A percentile compares a stretch with the other conserved stretches of the same genome.
phyloP scores from a whole-genome alignment of 2,797 vertebrate genomes.

The Ibycter americanus region DNA sequence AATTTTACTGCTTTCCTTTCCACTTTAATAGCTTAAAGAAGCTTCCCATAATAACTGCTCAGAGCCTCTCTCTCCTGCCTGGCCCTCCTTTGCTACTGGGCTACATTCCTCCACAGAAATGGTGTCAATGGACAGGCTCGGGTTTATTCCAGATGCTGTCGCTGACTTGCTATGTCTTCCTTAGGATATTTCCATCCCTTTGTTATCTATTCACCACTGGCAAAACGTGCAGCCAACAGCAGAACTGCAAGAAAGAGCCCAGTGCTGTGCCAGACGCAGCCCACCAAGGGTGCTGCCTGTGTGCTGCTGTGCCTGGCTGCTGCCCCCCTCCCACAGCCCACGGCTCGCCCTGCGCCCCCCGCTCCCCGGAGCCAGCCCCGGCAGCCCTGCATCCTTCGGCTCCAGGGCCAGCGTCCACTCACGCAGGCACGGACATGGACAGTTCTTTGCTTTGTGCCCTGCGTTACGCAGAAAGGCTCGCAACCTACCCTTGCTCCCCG shows the following conservation, averaged over 20 bases:
- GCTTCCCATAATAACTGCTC: not conserved
- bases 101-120: not conserved
- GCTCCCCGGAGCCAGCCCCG: not conserved
- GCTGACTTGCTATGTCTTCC: not conserved
- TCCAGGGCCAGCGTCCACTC: not conserved
- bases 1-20: not conserved
- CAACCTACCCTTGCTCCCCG: not conserved
- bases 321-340: not conserved
- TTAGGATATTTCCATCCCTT: not conserved
- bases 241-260: not conserved
- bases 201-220: no score
- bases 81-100: not conserved
- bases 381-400: not conserved
- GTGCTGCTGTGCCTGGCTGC: fast-evolving
- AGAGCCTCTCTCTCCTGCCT: not conserved
- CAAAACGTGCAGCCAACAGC: not conserved
- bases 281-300: fast-evolving
- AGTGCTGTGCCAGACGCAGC: not conserved
- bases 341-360: fast-evolving
- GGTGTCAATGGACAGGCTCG: fast-evolving
- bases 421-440: fast-evolving
- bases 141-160: not conserved
- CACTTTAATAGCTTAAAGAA: not conserved
- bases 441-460: not conserved
- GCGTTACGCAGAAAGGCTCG: not conserved